These are phyloP conservation scores for Porites divaricata DNA, from an alignment of 92 coral and sea anemone genomes.

Conservation along the genomic window DNA sequence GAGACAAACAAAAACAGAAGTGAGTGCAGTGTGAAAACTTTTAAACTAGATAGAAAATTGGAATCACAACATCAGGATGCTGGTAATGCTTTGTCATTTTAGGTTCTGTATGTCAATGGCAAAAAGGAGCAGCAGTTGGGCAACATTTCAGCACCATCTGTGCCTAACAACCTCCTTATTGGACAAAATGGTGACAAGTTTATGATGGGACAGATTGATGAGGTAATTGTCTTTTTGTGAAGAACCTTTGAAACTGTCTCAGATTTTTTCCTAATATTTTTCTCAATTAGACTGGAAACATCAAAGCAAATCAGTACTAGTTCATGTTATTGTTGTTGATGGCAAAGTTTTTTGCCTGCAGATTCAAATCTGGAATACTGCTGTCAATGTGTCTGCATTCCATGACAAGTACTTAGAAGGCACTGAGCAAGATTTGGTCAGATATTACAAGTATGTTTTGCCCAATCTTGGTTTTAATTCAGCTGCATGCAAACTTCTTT, in stretches of 20 bases:
- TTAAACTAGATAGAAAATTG: too few species aligned
- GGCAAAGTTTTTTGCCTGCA: not conserved
- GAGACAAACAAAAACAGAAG: too few species aligned
- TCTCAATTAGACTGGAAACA: too few species aligned
- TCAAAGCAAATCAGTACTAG: too few species aligned
- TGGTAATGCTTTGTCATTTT: not conserved
- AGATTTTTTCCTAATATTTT: not conserved
- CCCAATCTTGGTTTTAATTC: not conserved
- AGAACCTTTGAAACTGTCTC: not conserved
- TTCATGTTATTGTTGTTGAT: not conserved
- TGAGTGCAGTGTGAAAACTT: too few species aligned
- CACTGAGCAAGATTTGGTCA: slow-evolving; percentile 30
- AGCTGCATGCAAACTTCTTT: not conserved
- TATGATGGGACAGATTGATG: slow-evolving; percentile 51
- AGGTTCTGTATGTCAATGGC: slow-evolving; percentile 54
- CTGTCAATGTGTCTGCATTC: slow-evolving; percentile 29
- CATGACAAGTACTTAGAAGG: slow-evolving; percentile 46
- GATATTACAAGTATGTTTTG: slow-evolving; percentile 43
- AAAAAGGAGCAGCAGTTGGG: slow-evolving; percentile 8
- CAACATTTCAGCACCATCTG: slow-evolving; percentile 10
- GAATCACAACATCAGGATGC: too few species aligned
- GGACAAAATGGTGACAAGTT: slow-evolving; percentile 33
- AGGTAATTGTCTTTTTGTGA: slow-evolving; percentile 17
- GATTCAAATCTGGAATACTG: slow-evolving; percentile 55
- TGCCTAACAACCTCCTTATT: slow-evolving; percentile 17